These are phyloP conservation scores for Neoitamus cyanurus DNA, from an alignment of 2,888 invertebrate genomes.

Conservation along the genomic window DNA sequence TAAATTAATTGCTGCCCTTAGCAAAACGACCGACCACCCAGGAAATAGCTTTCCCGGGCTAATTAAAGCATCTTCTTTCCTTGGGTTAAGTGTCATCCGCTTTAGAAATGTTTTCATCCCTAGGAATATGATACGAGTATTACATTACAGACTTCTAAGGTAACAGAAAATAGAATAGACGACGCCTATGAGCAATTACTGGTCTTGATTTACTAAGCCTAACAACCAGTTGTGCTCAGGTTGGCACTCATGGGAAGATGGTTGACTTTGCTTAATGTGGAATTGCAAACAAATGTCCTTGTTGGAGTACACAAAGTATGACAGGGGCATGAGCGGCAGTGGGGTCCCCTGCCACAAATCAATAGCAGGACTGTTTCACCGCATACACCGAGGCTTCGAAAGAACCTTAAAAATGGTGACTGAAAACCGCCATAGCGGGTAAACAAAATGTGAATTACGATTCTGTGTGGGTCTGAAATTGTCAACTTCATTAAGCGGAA, in stretches of 20 bases:
- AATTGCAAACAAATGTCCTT: background rate
- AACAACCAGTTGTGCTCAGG: background rate
- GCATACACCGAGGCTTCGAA: background rate
- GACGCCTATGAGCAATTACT: background rate
- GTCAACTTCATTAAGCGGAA: background rate
- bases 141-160: background rate
- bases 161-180: background rate
- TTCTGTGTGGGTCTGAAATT: background rate
- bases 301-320: background rate
- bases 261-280: background rate
- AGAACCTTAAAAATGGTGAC: background rate
- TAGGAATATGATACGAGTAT: background rate
- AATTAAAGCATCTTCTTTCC: background rate
- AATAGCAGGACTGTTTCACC: background rate
- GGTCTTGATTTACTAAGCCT: background rate
- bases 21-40: background rate
- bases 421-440: background rate
- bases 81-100: background rate
- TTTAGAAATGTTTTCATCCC: background rate
- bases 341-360: background rate
- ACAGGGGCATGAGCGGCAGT: background rate
- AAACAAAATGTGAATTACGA: background rate
- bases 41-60: background rate
- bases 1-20: background rate
- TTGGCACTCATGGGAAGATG: background rate